Conservation (phyloP, 2,888 invertebrate species). For the Frankliniella fusca region DNA sequence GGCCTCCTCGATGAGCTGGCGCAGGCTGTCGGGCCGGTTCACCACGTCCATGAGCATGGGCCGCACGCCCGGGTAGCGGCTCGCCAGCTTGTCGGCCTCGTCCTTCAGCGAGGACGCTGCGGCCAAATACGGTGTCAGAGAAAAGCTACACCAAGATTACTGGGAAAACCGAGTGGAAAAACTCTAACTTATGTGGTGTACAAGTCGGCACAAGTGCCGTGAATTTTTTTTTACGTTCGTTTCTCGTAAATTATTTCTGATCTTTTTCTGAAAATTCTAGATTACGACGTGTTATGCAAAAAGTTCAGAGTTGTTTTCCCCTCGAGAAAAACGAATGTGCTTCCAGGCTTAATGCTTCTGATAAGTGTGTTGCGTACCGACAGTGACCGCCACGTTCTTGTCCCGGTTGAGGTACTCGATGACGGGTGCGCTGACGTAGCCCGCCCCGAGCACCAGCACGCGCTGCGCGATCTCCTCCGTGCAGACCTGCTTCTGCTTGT, state of each 20-base stretch:
- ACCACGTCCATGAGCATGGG: slow-evolving; percentile 78
- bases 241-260: too few relatives aligned
- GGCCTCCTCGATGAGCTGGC: slow-evolving; percentile 66
- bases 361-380: slow-evolving; percentile 54
- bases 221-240: too few relatives aligned
- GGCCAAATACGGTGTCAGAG: neutral
- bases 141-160: neutral
- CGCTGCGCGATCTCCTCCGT: slow-evolving; percentile 56
- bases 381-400: slow-evolving; percentile 71
- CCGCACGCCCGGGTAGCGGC: slow-evolving; percentile 70
- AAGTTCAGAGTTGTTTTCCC: too few relatives aligned
- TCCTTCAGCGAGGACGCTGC: slow-evolving; percentile 76
- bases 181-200: too few relatives aligned
- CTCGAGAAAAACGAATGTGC: too few relatives aligned
- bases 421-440: slow-evolving; percentile 88
- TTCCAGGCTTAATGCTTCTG: too few relatives aligned
- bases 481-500: slow-evolving; percentile 68
- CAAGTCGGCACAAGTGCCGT: too few relatives aligned
- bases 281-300: too few relatives aligned
- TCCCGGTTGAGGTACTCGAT: slow-evolving; percentile 90
- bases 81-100: slow-evolving; percentile 80
- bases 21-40: slow-evolving; percentile 63
- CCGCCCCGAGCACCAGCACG: slow-evolving; percentile 90
- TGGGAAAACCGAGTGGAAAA: too few relatives aligned
- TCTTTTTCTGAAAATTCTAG: too few relatives aligned